These are phyloP conservation scores for Lepidothrix coronata DNA, from an alignment of 2,113 vertebrate genomes.

Conservation along the genomic window DNA sequence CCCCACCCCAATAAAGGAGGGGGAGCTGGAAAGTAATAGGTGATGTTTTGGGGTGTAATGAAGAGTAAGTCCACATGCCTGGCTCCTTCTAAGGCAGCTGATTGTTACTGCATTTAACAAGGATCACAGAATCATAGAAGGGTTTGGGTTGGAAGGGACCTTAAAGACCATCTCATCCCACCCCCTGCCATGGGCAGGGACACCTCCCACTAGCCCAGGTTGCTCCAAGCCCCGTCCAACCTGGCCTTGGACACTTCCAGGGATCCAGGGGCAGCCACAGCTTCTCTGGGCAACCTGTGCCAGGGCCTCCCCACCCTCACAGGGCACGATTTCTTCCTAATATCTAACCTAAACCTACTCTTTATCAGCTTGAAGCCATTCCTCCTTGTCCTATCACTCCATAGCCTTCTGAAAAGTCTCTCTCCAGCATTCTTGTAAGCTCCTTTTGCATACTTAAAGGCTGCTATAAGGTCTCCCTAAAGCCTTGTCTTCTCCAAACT, in stretches of 20 bases:
- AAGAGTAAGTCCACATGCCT: neutral
- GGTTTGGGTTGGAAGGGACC: neutral
- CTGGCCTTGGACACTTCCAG: neutral
- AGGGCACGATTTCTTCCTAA: neutral
- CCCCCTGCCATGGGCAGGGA: neutral
- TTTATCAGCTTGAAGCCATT: neutral
- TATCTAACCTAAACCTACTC: neutral
- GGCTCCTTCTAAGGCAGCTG: neutral
- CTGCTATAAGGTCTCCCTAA: neutral
- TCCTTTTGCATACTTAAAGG: neutral
- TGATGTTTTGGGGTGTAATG: neutral
- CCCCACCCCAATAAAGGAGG: neutral
- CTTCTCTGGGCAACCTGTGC: neutral
- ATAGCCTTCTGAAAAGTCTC: neutral
- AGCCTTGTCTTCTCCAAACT: neutral
- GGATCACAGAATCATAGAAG: neutral
- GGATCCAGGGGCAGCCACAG: neutral
- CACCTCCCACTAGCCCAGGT: rapidly evolving
- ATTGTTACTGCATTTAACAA: neutral
- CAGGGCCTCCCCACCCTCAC: neutral
- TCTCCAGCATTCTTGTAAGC: neutral
- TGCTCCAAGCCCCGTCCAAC: rapidly evolving
- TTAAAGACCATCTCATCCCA: neutral
- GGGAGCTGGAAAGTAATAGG: neutral
- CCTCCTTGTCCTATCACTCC: no score